These are phyloP conservation scores for Origma solitaria DNA, from an alignment of 2,113 vertebrate species.

Conservation along the genomic window DNA sequence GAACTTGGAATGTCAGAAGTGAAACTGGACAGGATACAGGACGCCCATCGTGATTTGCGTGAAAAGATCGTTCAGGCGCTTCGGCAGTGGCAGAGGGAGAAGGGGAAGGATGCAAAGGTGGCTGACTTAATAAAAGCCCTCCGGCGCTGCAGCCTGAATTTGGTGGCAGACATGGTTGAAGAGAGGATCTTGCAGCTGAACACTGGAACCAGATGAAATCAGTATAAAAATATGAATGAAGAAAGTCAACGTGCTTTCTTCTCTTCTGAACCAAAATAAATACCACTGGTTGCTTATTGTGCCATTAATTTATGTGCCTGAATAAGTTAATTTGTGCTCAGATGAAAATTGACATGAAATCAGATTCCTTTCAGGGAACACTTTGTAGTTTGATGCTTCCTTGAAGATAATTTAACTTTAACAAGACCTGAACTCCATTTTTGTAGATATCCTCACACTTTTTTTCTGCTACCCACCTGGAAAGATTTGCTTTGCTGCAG, in stretches of 20 bases:
- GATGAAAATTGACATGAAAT: background rate
- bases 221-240: background rate
- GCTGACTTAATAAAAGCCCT: slow-evolving; percentile 71
- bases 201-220: background rate
- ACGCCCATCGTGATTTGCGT: slow-evolving; percentile 53
- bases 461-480: background rate
- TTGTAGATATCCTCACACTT: background rate
- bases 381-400: background rate
- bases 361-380: background rate
- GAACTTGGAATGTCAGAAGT: slow-evolving; percentile 69
- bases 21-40: slow-evolving; percentile 70
- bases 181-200: background rate
- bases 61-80: slow-evolving; percentile 75
- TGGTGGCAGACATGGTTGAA: slow-evolving; percentile 78
- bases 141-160: slow-evolving; percentile 69
- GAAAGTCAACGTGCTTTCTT: background rate
- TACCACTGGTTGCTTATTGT: background rate
- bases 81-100: slow-evolving; percentile 72
- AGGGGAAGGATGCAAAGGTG: slow-evolving; percentile 49
- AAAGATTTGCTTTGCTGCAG: background rate
- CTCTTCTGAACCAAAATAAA: background rate
- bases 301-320: background rate
- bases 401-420: background rate
- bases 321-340: background rate
- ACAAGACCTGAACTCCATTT: background rate